These are phyloP conservation scores for Gandaritis pyraliata DNA, from an alignment of 2,888 invertebrate species.

Conservation along the genomic window DNA sequence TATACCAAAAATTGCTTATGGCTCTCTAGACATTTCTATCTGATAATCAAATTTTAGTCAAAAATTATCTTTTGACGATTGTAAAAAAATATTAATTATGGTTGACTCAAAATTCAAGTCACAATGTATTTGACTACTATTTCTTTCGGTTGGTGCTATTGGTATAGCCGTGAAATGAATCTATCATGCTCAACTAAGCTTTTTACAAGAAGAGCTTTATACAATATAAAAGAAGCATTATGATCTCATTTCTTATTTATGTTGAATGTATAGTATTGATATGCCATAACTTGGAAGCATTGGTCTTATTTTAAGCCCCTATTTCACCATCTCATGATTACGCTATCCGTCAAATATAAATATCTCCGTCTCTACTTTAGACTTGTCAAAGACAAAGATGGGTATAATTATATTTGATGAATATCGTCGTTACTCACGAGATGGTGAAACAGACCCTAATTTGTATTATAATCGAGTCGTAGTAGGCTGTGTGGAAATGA, in stretches of 20 bases:
- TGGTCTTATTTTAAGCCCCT: conserved; percentile 64
- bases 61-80: conserved; percentile 37
- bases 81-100: conserved; percentile 24
- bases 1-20: conserved; percentile 63
- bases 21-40: conserved; percentile 66
- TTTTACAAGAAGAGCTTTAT: conserved; percentile 30
- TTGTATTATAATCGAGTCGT: conserved; percentile 55
- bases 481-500: conserved; percentile 61
- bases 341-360: no score
- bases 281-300: conserved; percentile 74
- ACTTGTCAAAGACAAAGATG: no score
- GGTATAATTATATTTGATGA: no score
- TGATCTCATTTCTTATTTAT: conserved; percentile 81
- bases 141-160: conserved; percentile 40
- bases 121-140: conserved; percentile 26
- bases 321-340: no score
- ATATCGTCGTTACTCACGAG: no score
- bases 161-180: conserved; percentile 35
- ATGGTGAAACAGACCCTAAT: no score
- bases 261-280: conserved; percentile 70
- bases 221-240: conserved; percentile 59
- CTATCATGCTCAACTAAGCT: conserved; percentile 34
- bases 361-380: no score
- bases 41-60: conserved; percentile 49
- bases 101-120: conserved; percentile 22